Conservation (phyloP, 2,797 vertebrate genomes). For the Yasuhikotakia modesta region DNA sequence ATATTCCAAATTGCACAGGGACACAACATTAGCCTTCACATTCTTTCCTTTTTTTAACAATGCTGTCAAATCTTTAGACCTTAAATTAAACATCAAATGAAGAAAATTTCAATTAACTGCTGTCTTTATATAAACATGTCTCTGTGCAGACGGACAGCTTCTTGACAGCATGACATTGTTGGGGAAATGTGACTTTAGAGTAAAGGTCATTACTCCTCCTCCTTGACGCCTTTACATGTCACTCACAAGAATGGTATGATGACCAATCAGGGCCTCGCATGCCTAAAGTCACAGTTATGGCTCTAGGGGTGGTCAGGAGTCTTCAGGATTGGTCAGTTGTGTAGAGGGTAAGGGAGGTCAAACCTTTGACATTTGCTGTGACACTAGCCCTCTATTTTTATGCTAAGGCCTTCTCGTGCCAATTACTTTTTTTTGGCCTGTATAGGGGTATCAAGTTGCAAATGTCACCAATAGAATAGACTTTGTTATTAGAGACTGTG, state of each 20-base stretch:
- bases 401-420: constrained; percentile 53
- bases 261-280: constrained; percentile 52
- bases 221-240: constrained; percentile 56
- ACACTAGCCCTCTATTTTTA: constrained; percentile 64
- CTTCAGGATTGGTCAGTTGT: constrained; percentile 51
- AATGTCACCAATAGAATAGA: constrained; percentile 61
- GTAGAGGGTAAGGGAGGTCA: constrained; percentile 56
- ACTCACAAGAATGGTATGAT: constrained; percentile 44
- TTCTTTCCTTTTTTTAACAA: neutral
- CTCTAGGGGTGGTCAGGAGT: constrained; percentile 56
- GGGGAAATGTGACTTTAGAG: constrained; percentile 54
- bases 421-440: constrained; percentile 59
- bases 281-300: constrained; percentile 47
- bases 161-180: constrained; percentile 54
- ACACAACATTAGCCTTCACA: neutral
- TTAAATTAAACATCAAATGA: constrained; percentile 46
- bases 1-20: neutral
- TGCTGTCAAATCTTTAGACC: constrained; percentile 13
- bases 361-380: constrained; percentile 66
- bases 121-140: constrained; percentile 32
- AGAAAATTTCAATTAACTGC: constrained; percentile 41
- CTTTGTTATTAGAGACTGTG: constrained; percentile 57
- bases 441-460: constrained; percentile 63
- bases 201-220: constrained; percentile 59
- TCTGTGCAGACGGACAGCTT: constrained; percentile 45